Evolutionary conservation across 2,797 vertebrate species (phyloP), one percentile per base, ranked within the genome.

Genomic region (Myotis vivesi): DNA sequence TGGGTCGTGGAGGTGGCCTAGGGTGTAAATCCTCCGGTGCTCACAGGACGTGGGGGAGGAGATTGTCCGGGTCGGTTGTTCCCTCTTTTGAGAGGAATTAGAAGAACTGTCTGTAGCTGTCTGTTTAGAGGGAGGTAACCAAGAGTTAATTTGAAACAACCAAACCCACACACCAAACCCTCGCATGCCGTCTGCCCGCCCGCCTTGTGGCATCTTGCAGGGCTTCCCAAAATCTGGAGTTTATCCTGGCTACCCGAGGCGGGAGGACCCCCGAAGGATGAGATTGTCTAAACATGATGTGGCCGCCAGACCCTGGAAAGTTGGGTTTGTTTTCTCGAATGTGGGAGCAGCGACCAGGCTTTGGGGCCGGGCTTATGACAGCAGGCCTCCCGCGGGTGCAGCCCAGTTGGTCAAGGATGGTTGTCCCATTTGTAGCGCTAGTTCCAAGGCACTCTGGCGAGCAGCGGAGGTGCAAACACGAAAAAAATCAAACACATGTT

Each of bases 91-190:
- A 97, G 99, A 99, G 95, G 99, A 99, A 98, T 99, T 99, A 95
- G 99, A 99, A 93, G 99, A 99, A 98, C 99, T 99, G 97, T 99
- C 99, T 73, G 99, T 99, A 97, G 99, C 98, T 77, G 99, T 99
- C 99, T 99, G 98, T 96, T 92, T 88, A 73, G 94, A 96, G 72
- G 83, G 51, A 92, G 94, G 95, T 88, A 97, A 51, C 8, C 5
- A 30, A 51, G 71, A 59, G 55, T 82, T 83, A 92, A 87, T 66
- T 87, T 19, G 33, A 44, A 73, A 72, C 64, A 93, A 53, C 49
- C 36, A 66, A 75, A 41, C 9, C 88, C 22, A 46, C 53, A 85
- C 8, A 53, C 20, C 30, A 16, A 64, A 53, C 20, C 17, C 33
- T 33, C 19, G 30, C 44, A 55, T 0, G 20, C 57, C 0, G 0